Conservation (phyloP, 2,797 vertebrate genomes). For the Catostomus latipinnis region DNA sequence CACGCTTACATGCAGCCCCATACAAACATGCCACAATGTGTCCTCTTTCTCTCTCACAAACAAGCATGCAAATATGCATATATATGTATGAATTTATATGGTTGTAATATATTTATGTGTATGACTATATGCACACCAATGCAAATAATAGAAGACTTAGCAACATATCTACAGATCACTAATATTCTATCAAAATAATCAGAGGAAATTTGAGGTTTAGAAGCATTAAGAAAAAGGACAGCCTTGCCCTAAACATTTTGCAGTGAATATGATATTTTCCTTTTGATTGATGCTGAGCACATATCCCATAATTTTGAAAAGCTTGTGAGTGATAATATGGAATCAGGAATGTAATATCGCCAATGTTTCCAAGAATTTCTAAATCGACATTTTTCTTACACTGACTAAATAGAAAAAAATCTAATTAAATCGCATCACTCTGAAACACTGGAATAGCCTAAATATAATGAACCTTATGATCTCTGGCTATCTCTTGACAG, state of each 20-base stretch:
- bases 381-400: conserved; percentile 23
- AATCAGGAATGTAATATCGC: conserved; percentile 26
- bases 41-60: neutral
- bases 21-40: neutral
- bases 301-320: conserved; percentile 25
- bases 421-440: conserved; percentile 19
- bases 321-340: conserved; percentile 2
- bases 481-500: conserved; percentile 35
- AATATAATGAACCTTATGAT: conserved; percentile 50
- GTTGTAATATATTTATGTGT: neutral
- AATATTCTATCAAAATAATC: neutral
- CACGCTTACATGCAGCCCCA: neutral
- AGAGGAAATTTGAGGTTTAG: neutral
- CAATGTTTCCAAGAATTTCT: conserved; percentile 5
- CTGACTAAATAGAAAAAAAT: conserved; percentile 29
- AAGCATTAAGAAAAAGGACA: neutral
- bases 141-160: neutral
- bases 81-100: neutral
- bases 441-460: conserved; percentile 21
- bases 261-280: conserved; percentile 22
- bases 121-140: neutral
- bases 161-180: neutral
- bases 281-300: conserved; percentile 50
- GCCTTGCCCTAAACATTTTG: conserved; percentile 4
- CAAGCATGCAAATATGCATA: neutral